Base-by-base conservation (phyloP, 1,140 invertebrate genomes). In the Cherax destructor region DNA sequence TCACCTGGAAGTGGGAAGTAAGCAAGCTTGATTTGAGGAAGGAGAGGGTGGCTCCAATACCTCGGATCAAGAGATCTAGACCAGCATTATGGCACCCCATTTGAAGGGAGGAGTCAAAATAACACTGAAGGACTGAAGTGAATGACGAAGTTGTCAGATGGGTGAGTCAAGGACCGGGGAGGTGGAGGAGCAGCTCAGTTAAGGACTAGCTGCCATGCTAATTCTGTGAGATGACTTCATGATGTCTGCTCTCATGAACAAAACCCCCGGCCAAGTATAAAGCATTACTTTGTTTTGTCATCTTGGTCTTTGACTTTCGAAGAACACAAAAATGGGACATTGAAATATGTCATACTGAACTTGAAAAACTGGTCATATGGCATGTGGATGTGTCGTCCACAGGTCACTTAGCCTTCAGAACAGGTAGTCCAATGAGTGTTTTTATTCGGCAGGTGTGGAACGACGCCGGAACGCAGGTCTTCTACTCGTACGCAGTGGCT, bases 401-500 rank as follows among this genome's bases (percentile, higher is more conserved):
- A 79, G 52, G 83, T 86, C 56, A 80, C 59, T 74, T n/a, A 86
- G 79, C 52, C 72, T 21, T 50, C 52, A 41, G 79, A 21, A 7
- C 61, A 65, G 61, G 61, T 18, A 5, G 61, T 16, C 18, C 61
- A 65, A 65, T 65, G 21, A 5, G 61, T 16, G 5, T 65, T 65
- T 65, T 65, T 65, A 65, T 74, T 65, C 79, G 52, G 50, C 94
- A 88, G 94, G 94, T 95, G 41, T 95, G 94, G 94, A 94, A 94
- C 24, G 95, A 95, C 85, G 95, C 95, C 47, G 95, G 94, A 21
- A 95, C 94, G 2, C 95, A 95, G 94, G 94, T 95, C 77, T 95
- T 95, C 92, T 95, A 94, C 87, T 94, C 94, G n/a, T 95, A 95
- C 89, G 94, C 94, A 3, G 94, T 95, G 65, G 94, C 94, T 21